These are phyloP conservation scores for Ammodytes marinus DNA, from an alignment of 2,113 vertebrate genomes.

Conservation along the genomic window DNA sequence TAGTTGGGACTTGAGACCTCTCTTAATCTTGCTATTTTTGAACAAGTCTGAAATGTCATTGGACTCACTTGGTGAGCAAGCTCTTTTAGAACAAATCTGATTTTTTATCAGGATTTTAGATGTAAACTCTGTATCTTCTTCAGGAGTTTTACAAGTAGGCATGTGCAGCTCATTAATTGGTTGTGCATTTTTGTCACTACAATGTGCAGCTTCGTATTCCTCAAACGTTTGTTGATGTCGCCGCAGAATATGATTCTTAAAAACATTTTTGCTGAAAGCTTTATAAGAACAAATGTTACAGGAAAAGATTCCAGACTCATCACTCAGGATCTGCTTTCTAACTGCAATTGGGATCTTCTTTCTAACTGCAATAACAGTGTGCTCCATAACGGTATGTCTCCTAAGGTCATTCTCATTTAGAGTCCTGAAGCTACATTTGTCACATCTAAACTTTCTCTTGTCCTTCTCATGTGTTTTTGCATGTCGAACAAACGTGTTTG, in stretches of 20 bases:
- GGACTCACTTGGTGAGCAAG: conserved; percentile 79
- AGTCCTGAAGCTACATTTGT: conserved; percentile 94
- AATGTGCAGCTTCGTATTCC: conserved; percentile 61
- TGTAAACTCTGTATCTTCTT: conserved; percentile 72
- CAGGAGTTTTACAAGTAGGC: conserved; percentile 42
- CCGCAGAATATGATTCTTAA: conserved; percentile 91
- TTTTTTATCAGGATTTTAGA: conserved; percentile 76
- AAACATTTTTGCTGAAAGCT: conserved; percentile 89
- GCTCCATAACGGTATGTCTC: conserved; percentile 89
- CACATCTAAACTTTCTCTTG: conserved; percentile 92
- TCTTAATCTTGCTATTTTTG: conserved; percentile 89
- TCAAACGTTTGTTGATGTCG: conserved; percentile 85
- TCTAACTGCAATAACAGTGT: conserved; percentile 81
- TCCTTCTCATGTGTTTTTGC: conserved; percentile 95
- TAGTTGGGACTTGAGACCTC: conserved; percentile 87
- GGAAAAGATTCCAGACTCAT: conserved; percentile 68
- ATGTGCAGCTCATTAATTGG: conserved; percentile 38
- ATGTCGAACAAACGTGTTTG: conserved; percentile 94
- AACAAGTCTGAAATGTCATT: conserved; percentile 88
- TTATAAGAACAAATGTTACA: conserved; percentile 93
- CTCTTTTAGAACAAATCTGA: conserved; percentile 59
- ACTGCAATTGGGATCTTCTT: conserved; percentile 57
- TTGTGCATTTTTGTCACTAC: conserved; percentile 53
- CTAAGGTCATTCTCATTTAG: conserved; percentile 90
- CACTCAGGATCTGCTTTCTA: conserved; percentile 50